Evolutionary conservation across 2,797 vertebrate species (phyloP).

Genomic region (Chaenodraco wilsoni): DNA sequence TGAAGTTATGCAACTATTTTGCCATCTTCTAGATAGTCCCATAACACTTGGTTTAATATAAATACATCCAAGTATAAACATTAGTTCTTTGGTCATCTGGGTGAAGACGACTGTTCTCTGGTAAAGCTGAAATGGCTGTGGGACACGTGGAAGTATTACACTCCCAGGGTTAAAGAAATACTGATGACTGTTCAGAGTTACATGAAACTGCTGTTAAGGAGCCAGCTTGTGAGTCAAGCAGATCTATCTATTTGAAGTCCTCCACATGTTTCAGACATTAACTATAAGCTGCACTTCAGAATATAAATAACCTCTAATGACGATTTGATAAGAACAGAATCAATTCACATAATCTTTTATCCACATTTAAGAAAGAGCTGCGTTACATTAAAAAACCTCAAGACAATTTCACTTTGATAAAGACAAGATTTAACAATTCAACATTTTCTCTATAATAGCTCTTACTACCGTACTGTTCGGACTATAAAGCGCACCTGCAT

Average conservation of each 20-base stretch:
- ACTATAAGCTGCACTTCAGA: background rate
- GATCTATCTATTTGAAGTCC: background rate
- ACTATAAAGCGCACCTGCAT: too few relatives aligned
- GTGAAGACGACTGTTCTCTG: background rate
- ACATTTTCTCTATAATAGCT: background rate
- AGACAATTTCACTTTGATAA: background rate
- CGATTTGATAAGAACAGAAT: background rate
- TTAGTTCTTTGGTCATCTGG: too few relatives aligned
- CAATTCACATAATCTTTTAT: background rate
- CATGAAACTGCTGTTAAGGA: background rate
- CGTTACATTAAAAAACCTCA: background rate
- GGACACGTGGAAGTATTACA: conserved; percentile 2
- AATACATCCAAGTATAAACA: too few relatives aligned
- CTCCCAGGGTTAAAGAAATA: conserved; percentile 21
- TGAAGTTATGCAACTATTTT: background rate
- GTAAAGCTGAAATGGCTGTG: background rate
- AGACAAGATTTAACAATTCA: background rate
- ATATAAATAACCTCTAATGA: background rate
- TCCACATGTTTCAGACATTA: background rate
- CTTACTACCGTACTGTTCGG: too few relatives aligned
- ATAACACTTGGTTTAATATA: too few relatives aligned
- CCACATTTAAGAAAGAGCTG: background rate
- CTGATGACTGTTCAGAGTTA: conserved; percentile 19
- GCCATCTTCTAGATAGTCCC: too few relatives aligned
- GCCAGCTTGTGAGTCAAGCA: background rate